Evolutionary conservation across 2,888 invertebrate species (phyloP), one percentile per base, ranked within the genome.

Genomic region (Bhutanitis thaidina): DNA sequence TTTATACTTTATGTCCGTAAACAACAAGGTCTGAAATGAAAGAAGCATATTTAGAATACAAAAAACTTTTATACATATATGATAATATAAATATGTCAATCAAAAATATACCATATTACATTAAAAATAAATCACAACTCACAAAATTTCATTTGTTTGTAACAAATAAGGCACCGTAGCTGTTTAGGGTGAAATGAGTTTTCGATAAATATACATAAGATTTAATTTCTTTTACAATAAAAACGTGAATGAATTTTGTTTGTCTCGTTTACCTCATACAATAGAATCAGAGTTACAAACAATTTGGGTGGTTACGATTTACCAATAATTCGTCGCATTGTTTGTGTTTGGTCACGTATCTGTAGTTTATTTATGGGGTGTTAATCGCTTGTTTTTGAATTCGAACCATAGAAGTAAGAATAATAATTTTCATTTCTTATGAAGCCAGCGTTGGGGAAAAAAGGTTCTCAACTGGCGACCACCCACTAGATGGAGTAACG

Each of bases 251-350:
- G 12, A 25, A 37, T 49, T 37, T 39, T 50, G 32, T 34, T 15
- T 44, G 27, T 44, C 25, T 37, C 10, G 43, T 44, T 50, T 15
- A 14, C 25, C 9, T 9, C 14, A 27, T 39, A 50, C 44, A 50
- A 50, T 7, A 10, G 55, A 30, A 46, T 45, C 43, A 49, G 47
- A 9, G 30, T 47, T 53, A 63, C 59, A 57, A 63, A 69, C 58
- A 66, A 65, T 74, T 77, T 77, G 71, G 63, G 66, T 63, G 64
- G 58, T 62, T 43, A 44, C 14, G 39, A 50, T 44, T 50, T 43
- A 57, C 60, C 61, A 58, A 65, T 72, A 75, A 82, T 83, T 79
- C 75, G 65, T 68, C 67, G 61, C 64, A 75, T 77, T 80, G 77
- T 83, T 68, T 62, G 63, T 63, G 62, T 65, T 56, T 58, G 58